These are phyloP conservation scores for Halictus quadricinctus DNA, from an alignment of 2,888 invertebrate species.

Conservation along the genomic window DNA sequence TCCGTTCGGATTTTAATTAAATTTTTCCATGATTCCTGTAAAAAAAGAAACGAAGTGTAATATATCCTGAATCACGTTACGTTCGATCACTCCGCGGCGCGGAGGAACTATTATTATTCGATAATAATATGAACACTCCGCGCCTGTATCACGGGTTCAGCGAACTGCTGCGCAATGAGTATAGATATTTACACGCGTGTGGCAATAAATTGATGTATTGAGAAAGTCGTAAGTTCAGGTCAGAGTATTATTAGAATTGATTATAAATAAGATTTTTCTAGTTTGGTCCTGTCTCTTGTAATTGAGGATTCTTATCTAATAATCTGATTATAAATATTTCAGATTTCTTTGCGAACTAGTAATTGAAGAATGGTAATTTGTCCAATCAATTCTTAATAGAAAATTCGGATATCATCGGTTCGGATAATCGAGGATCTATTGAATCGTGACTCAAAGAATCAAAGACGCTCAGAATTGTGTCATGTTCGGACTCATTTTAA, in stretches of 20 bases:
- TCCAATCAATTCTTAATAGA: too few species aligned
- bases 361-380: too few species aligned
- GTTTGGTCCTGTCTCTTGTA: too few species aligned
- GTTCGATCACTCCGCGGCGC: not conserved
- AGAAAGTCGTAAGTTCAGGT: too few species aligned
- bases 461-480: not conserved
- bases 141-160: not conserved
- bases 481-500: not conserved
- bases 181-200: too few species aligned
- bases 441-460: too few species aligned
- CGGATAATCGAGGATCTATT: not conserved
- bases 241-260: too few species aligned
- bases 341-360: too few species aligned
- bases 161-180: not conserved
- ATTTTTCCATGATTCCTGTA: slow-evolving; percentile 10
- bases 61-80: not conserved
- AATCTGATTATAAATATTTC: too few species aligned
- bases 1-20: slow-evolving; percentile 49
- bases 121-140: not conserved
- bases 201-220: too few species aligned
- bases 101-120: slow-evolving; percentile 2
- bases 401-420: not conserved
- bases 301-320: too few species aligned
- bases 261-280: too few species aligned
- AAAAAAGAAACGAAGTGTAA: not conserved